phyloP scores from a whole-genome alignment of 2,888 invertebrate genomes.

The Drosophila demipolita region DNA sequence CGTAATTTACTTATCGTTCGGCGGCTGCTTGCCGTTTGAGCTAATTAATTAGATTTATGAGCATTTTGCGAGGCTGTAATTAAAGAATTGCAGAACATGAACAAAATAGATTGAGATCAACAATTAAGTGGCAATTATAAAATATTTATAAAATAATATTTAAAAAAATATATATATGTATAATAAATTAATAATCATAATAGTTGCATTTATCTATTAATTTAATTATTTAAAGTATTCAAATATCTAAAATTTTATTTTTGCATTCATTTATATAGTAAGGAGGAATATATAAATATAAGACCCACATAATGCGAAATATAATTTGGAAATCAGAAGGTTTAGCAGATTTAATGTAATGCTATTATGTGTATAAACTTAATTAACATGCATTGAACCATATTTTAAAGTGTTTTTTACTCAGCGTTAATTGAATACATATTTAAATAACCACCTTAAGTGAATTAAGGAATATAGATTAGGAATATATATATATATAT shows the following conservation, averaged over 20 bases:
- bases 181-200: too few species aligned
- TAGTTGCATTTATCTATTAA: not conserved
- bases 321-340: not conserved
- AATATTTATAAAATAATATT: not conserved
- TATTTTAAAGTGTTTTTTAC: slow-evolving; percentile 18
- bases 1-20: slow-evolving; percentile 56
- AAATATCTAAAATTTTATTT: slow-evolving; percentile 6
- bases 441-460: slow-evolving; percentile 32
- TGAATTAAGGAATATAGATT: too few species aligned
- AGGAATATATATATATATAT: not conserved
- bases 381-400: slow-evolving; percentile 36
- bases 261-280: not conserved
- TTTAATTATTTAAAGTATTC: not conserved
- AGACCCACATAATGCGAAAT: not conserved
- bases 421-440: slow-evolving; percentile 12
- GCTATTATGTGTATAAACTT: slow-evolving; percentile 11
- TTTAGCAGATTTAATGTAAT: not conserved
- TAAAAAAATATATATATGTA: not conserved
- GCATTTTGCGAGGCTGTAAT: not conserved
- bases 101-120: not conserved
- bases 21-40: slow-evolving; percentile 42
- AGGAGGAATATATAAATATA: not conserved
- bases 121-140: not conserved
- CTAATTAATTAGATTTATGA: slow-evolving; percentile 35
- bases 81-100: not conserved